Base-by-base conservation (phyloP, 2,797 vertebrate species). In the Parotocinclus haroldoi region DNA sequence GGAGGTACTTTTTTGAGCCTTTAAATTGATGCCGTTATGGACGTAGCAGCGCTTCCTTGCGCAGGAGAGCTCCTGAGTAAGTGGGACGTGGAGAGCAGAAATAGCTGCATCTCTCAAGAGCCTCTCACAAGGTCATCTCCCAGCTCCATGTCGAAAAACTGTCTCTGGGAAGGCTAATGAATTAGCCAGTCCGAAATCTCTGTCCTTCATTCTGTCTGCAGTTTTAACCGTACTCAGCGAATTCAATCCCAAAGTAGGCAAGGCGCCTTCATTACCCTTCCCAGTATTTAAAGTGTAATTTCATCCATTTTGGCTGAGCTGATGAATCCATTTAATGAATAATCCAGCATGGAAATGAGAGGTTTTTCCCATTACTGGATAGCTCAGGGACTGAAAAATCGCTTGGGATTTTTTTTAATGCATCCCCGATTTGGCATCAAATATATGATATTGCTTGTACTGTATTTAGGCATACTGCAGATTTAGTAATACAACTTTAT, bases 311-410 rank as follows among this genome's bases (percentile, higher is more conserved):
- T 76, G 73, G 77, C 74, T 10, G 69, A 74, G 74, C 78, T 78
- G 87, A 84, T 83, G 85, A 86, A 89, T 89, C 84, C 80, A 80
- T 82, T 89, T 89, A 87, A 83, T 84, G 81, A 84, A 82, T 76
- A 85, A 83, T 84, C 76, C 49, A 19, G 76, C 72, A 62, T 83
- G 84, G 86, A 85, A 83, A 88, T 86, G 37, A 59, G 5, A 51
- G 50, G 12, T 72, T 39, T 46, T 39, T 42, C 16, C n/a, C 9
- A 0, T 68, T 62, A 75, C 51, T 74, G 67, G 58, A 59, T 62
- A 58, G 71, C 66, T 49, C 39, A 11, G 3, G 19, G 19, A 57
- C 7, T 51, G 39, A 58, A 63, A 45, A 36, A 37, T 37, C 7
- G 18, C 11, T 44, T 27, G 27, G 27, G 5, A 27, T 27, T 27